A percentile compares a stretch with the other conserved stretches of the same genome.
These are phyloP conservation scores for Poeciliopsis occidentalis DNA, from an alignment of 2,113 vertebrate genomes.

Conservation along the genomic window DNA sequence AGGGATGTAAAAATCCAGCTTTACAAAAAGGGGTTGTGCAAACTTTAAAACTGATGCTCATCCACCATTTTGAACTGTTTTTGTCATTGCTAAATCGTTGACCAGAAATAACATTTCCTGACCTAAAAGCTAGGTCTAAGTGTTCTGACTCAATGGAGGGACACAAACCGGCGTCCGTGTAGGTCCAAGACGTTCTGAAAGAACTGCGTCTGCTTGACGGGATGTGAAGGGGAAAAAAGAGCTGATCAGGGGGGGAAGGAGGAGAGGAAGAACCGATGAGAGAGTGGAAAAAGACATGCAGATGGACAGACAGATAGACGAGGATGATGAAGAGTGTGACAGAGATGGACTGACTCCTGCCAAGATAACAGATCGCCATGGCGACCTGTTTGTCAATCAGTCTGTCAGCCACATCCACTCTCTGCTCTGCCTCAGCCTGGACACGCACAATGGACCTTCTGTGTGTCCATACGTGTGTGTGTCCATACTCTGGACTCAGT, in stretches of 20 bases:
- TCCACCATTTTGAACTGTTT: neutral
- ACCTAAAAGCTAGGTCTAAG: neutral
- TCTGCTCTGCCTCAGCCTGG: slow-evolving; percentile 27
- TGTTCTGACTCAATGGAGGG: neutral
- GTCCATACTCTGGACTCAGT: slow-evolving; percentile 48
- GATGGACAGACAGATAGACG: slow-evolving; percentile 61
- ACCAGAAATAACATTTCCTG: neutral
- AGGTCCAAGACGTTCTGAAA: neutral
- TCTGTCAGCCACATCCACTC: slow-evolving; percentile 75
- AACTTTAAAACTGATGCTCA: neutral
- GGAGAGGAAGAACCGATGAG: slow-evolving; percentile 49
- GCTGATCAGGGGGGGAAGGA: slow-evolving; percentile 4
- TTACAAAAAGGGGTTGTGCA: neutral
- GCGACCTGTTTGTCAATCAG: slow-evolving; percentile 69
- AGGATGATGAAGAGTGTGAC: slow-evolving; percentile 41
- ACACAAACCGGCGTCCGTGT: neutral
- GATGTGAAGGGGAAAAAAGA: neutral
- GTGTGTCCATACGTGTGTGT: slow-evolving; percentile 53
- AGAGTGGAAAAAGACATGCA: slow-evolving; percentile 53
- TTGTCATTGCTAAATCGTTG: neutral
- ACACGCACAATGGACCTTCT: slow-evolving; percentile 69
- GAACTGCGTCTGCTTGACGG: neutral
- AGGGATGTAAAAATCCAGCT: neutral
- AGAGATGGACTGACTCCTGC: slow-evolving; percentile 32
- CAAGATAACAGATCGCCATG: slow-evolving; percentile 60